Conservation (phyloP, 2,797 vertebrate genomes). For the Falco berigora region DNA sequence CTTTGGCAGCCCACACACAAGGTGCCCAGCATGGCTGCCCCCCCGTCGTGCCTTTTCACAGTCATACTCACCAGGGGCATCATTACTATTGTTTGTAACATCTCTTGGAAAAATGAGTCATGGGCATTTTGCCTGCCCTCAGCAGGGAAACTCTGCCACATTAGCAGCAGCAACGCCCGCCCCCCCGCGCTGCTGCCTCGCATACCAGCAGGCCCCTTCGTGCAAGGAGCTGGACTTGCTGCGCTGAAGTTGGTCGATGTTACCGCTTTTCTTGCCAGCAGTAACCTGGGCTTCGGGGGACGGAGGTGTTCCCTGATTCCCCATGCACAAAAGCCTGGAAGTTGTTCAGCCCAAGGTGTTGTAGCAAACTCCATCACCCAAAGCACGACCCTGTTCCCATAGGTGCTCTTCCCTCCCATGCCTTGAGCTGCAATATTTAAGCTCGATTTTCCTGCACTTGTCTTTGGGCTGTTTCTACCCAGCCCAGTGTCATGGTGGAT, state of each 20-base stretch:
- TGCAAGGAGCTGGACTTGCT: not conserved
- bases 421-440: not conserved
- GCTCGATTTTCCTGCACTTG: not conserved
- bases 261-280: not conserved
- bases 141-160: not conserved
- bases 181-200: not conserved
- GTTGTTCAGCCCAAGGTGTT: not conserved
- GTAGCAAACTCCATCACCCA: not conserved
- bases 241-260: not conserved
- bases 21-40: conserved; percentile 15
- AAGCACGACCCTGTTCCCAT: accelerated
- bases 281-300: not conserved
- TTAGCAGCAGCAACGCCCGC: not conserved
- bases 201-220: not conserved
- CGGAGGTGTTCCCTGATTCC: not conserved
- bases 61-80: conserved; percentile 33
- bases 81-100: conserved; percentile 1
- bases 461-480: not conserved
- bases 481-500: accelerated
- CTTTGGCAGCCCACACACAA: conserved; percentile 36
- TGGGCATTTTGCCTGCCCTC: conserved; percentile 20
- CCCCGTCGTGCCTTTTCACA: not conserved
- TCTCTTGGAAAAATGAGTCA: conserved; percentile 38
- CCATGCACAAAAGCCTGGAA: accelerated
- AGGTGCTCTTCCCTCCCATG: not conserved